Percentiles rank a stretch among this genome's conserved stretches.
Conservation (phyloP, 2,888 invertebrate species). For the Metellina segmentata region DNA sequence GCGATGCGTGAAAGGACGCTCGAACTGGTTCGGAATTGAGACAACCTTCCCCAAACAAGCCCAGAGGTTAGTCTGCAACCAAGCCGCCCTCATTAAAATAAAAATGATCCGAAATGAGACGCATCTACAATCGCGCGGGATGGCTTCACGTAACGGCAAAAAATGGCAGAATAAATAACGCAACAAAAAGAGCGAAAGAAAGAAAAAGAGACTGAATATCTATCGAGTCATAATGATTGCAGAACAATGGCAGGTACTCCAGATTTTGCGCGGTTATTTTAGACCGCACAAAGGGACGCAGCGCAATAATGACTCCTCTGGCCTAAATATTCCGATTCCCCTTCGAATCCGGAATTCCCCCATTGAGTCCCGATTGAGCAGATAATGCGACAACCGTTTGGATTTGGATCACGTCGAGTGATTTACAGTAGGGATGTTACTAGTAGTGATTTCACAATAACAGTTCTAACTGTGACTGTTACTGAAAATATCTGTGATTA, state of each 20-base stretch:
- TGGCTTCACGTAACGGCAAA: background rate
- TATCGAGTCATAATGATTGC: constrained; percentile 63
- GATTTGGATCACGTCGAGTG: constrained; percentile 43
- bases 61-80: background rate
- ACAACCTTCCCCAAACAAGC: background rate
- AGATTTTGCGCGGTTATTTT: constrained; percentile 61
- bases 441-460: no score
- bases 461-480: no score
- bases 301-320: constrained; percentile 60
- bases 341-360: constrained; percentile 34
- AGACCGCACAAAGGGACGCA: constrained; percentile 60
- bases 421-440: constrained; percentile 56
- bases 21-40: background rate
- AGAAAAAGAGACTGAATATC: constrained; percentile 32
- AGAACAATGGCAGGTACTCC: constrained; percentile 60
- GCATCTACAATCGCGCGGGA: background rate
- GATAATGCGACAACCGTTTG: constrained; percentile 46
- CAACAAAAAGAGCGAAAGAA: background rate
- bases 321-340: constrained; percentile 68
- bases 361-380: constrained; percentile 23
- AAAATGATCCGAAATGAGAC: background rate
- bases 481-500: no score
- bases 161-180: background rate
- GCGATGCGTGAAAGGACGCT: background rate
- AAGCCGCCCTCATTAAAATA: background rate